A percentile compares a stretch with the other conserved stretches of the same genome.
Evolutionary conservation across 1,140 invertebrate genomes (phyloP).

Genomic region (Drosophila malerkotliana): DNA sequence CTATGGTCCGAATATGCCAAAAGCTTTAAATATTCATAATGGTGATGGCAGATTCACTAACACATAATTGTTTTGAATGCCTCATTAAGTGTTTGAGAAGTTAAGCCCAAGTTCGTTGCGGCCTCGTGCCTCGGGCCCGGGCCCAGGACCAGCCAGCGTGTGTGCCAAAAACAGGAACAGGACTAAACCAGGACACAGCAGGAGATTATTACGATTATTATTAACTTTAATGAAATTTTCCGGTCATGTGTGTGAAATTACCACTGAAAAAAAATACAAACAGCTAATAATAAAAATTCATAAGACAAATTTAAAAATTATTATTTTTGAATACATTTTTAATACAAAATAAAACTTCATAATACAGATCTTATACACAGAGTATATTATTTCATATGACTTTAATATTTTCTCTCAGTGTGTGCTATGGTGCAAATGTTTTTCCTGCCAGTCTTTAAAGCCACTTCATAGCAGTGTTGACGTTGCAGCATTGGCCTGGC

Average conservation of each 20-base stretch:
- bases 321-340: too few relatives aligned
- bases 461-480: conserved; percentile 46
- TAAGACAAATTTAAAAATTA: too few relatives aligned
- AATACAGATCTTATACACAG: too few relatives aligned
- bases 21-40: conserved; percentile 76
- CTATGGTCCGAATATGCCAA: conserved; percentile 18
- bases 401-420: neutral
- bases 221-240: conserved; percentile 59
- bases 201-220: conserved; percentile 75
- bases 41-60: conserved; percentile 40
- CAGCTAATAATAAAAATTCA: neutral
- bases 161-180: conserved; percentile 15
- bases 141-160: neutral
- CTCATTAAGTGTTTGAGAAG: conserved; percentile 78
- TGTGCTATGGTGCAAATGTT: neutral
- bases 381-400: too few relatives aligned
- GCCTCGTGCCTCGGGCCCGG: neutral
- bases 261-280: conserved; percentile 7
- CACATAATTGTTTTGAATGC: conserved; percentile 77
- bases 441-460: conserved; percentile 60
- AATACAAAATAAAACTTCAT: too few relatives aligned
- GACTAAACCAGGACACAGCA: conserved; percentile 46
- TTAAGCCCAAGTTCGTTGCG: conserved; percentile 52
- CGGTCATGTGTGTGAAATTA: neutral
- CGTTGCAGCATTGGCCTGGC: conserved; percentile 22